Evolutionary conservation across 2,113 vertebrate genomes (phyloP).

Genomic region (Ranitomeya imitator): DNA sequence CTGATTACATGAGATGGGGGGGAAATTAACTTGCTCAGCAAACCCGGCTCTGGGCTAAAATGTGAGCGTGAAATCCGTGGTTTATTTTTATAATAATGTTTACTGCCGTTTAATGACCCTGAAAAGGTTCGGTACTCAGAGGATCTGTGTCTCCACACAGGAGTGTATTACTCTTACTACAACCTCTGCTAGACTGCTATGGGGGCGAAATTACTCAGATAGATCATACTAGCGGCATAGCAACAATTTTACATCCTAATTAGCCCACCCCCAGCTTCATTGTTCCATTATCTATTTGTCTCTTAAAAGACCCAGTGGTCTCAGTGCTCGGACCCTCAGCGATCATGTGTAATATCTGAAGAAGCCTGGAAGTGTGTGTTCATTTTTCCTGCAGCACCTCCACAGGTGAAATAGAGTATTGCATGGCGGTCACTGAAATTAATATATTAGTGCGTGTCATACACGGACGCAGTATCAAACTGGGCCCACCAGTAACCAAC

Average conservation of each 20-base stretch:
- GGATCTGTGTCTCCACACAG: slow-evolving; percentile 76
- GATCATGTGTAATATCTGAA: background rate
- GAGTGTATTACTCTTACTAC: slow-evolving; percentile 74
- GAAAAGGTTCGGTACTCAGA: slow-evolving; percentile 80
- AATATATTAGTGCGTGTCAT: too few relatives aligned
- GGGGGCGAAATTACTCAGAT: background rate
- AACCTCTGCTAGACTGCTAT: slow-evolving; percentile 72
- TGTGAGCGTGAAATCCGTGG: slow-evolving; percentile 82
- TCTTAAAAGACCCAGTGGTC: background rate
- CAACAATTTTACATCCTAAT: slow-evolving; percentile 17
- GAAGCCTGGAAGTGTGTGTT: background rate
- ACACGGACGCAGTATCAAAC: too few relatives aligned
- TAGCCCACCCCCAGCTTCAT: background rate
- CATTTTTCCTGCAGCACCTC: background rate
- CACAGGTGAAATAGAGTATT: background rate
- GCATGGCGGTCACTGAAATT: background rate
- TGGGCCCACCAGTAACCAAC: too few relatives aligned
- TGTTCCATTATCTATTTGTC: background rate
- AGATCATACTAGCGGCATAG: background rate
- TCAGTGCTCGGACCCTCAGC: background rate
- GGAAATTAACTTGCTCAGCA: slow-evolving; percentile 79
- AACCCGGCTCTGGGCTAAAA: slow-evolving; percentile 82
- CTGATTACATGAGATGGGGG: slow-evolving; percentile 77
- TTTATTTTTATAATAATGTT: slow-evolving; percentile 87
- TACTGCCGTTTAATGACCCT: slow-evolving; percentile 86